phyloP scores from a whole-genome alignment of 2,797 vertebrate species.

The Falco berigora region DNA sequence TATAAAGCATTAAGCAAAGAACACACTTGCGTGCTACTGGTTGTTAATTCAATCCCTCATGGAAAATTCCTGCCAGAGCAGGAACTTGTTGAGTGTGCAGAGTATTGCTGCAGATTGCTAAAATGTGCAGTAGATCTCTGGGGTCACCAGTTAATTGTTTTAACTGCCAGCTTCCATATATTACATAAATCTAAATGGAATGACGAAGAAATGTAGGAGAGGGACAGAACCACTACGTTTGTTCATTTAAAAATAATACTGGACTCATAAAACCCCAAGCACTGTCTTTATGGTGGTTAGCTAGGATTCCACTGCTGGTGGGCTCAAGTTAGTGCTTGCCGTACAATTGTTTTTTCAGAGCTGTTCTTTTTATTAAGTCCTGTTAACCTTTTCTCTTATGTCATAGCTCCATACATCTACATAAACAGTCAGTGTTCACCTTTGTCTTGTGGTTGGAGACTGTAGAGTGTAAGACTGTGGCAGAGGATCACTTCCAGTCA shows the following conservation, averaged over 20 bases:
- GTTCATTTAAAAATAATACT: background rate
- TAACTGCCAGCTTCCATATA: background rate
- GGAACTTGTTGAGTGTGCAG: background rate
- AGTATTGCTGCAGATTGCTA: background rate
- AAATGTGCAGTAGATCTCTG: background rate
- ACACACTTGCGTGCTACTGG: background rate
- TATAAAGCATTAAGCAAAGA: background rate
- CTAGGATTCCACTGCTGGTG: background rate
- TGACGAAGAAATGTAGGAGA: background rate
- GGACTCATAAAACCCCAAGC: background rate
- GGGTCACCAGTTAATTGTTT: background rate
- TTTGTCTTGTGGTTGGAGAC: background rate
- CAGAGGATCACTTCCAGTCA: background rate
- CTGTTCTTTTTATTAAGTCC: background rate
- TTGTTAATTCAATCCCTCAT: background rate
- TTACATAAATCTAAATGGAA: background rate
- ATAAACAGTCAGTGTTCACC: background rate
- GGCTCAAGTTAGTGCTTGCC: background rate
- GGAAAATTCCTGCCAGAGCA: constrained; percentile 8
- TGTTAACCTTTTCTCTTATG: background rate
- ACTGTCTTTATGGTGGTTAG: background rate
- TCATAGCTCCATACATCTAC: background rate
- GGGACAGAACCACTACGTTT: background rate
- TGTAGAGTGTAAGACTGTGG: background rate
- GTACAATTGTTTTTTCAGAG: background rate